These are phyloP conservation scores for Psix sp. DNA, from an alignment of 1,140 invertebrate genomes.

Conservation along the genomic window DNA sequence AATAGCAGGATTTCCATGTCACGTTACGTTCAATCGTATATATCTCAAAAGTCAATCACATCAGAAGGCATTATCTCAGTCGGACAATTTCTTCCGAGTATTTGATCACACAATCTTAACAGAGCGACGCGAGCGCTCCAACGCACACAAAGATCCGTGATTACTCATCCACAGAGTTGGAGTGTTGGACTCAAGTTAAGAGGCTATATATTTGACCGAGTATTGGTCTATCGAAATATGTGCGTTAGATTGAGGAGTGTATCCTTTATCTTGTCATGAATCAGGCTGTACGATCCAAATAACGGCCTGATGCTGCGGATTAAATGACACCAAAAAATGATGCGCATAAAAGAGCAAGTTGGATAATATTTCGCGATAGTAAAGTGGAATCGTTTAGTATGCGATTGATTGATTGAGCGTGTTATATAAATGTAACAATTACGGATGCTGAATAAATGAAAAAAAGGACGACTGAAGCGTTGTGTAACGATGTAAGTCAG, in stretches of 20 bases:
- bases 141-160: constrained; percentile 25
- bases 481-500: too few relatives aligned
- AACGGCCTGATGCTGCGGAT: too few relatives aligned
- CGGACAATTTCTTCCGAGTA: constrained; percentile 25
- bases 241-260: constrained; percentile 3
- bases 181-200: constrained; percentile 19
- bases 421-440: too few relatives aligned
- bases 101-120: constrained; percentile 24
- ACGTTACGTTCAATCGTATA: neutral
- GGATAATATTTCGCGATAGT: too few relatives aligned
- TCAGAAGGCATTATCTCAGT: constrained; percentile 26
- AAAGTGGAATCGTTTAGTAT: too few relatives aligned
- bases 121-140: too few relatives aligned
- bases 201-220: constrained; percentile 32
- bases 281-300: neutral
- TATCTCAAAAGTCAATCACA: constrained; percentile 13
- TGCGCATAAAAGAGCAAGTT: too few relatives aligned
- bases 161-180: constrained; percentile 32
- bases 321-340: too few relatives aligned
- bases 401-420: too few relatives aligned
- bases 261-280: constrained; percentile 6
- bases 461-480: too few relatives aligned
- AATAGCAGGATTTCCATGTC: too few relatives aligned
- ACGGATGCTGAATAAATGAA: too few relatives aligned
- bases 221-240: constrained; percentile 37